A percentile compares a stretch with the other conserved stretches of the same genome.
phyloP scores from a whole-genome alignment of 2,797 vertebrate species.

The Sardinella longiceps region DNA sequence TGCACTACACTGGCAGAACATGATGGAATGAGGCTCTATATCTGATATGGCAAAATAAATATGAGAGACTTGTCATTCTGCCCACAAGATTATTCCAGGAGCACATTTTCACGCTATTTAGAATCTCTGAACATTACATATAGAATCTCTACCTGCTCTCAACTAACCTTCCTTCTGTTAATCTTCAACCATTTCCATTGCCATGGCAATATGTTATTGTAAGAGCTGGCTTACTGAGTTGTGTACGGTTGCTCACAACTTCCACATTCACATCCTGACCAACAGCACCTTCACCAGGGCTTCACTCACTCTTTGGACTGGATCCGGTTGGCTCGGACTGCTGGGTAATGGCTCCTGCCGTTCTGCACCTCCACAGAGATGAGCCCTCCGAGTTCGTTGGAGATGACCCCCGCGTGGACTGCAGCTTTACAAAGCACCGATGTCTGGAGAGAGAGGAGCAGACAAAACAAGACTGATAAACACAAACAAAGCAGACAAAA shows the following conservation, averaged over 20 bases:
- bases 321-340: constrained; percentile 77
- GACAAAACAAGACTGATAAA: background rate
- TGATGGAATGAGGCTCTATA: background rate
- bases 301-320: constrained; percentile 79
- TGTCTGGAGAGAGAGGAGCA: constrained; percentile 75
- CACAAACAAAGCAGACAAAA: background rate
- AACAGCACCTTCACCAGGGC: background rate
- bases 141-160: background rate
- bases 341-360: constrained; percentile 78
- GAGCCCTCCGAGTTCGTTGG: constrained; percentile 80
- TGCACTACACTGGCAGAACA: background rate
- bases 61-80: background rate
- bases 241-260: background rate
- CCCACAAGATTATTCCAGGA: no score
- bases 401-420: constrained; percentile 80
- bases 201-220: background rate
- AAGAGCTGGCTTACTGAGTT: background rate
- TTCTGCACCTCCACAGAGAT: constrained; percentile 76
- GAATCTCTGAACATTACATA: background rate
- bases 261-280: background rate
- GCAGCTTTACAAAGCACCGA: constrained; percentile 86
- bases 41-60: background rate
- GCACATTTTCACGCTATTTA: background rate
- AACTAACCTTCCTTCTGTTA: background rate
- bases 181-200: background rate